phyloP scores from a whole-genome alignment of 2,888 invertebrate genomes.

The Bembecia ichneumoniformis region DNA sequence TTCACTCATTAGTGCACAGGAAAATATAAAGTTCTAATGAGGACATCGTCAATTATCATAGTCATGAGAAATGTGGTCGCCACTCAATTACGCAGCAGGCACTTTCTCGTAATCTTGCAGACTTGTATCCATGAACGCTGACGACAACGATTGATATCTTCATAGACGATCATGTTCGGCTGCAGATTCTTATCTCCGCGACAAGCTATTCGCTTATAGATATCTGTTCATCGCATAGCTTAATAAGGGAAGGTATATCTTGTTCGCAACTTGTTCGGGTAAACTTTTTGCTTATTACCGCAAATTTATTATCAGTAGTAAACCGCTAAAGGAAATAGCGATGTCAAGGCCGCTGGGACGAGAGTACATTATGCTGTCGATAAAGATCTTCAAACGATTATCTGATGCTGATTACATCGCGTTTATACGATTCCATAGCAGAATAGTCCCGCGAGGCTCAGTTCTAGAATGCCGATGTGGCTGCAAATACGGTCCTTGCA shows the following conservation, averaged over 20 bases:
- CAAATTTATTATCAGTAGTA: neutral
- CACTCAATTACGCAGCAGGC: no score
- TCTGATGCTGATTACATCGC: neutral
- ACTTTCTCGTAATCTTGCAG: no score
- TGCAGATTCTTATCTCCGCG: neutral
- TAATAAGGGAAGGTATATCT: neutral
- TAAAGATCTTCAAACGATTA: neutral
- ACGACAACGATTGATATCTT: neutral
- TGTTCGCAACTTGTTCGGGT: neutral
- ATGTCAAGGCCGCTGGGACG: neutral
- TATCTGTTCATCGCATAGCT: neutral
- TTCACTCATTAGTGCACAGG: no score
- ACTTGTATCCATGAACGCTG: no score
- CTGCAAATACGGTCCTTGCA: constrained; percentile 3
- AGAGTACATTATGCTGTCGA: neutral
- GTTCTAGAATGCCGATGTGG: constrained; percentile 26
- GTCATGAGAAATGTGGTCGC: no score
- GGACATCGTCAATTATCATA: no score
- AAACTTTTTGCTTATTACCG: neutral
- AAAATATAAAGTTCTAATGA: no score
- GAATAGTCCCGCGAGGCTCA: neutral
- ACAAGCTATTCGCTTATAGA: neutral
- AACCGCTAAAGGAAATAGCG: neutral
- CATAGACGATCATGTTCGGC: neutral
- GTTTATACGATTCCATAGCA: neutral